phyloP scores from a whole-genome alignment of 1,140 invertebrate genomes.

The Propsilocerus akamusi region DNA sequence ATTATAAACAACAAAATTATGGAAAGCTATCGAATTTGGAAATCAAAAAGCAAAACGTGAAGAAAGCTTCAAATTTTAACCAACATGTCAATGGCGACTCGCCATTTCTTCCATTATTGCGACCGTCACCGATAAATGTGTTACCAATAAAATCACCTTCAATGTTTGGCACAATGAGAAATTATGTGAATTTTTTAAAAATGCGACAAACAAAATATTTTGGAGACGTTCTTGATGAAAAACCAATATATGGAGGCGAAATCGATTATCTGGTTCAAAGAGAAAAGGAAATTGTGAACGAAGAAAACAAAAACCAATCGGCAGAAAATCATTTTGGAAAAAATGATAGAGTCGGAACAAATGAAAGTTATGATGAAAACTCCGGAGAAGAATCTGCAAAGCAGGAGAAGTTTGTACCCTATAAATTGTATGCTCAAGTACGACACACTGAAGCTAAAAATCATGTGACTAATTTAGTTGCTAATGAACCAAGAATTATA shows the following conservation, averaged over 20 bases:
- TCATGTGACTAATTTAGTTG: background rate
- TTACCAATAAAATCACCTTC: background rate
- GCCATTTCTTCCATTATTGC: background rate
- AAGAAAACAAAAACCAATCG: background rate
- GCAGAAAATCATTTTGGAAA: too few species aligned
- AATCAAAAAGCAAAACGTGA: too few species aligned
- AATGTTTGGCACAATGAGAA: background rate
- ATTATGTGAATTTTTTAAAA: background rate
- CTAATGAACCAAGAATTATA: background rate
- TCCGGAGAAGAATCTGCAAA: background rate
- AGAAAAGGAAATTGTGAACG: background rate
- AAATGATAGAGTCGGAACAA: background rate
- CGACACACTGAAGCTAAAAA: background rate
- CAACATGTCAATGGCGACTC: too few species aligned
- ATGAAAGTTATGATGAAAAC: background rate
- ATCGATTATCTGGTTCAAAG: background rate
- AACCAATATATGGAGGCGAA: background rate
- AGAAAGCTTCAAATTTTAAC: too few species aligned
- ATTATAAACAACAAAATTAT: too few species aligned
- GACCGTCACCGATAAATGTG: background rate
- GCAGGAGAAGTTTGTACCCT: background rate
- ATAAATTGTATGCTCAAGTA: background rate
- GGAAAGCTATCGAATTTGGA: too few species aligned
- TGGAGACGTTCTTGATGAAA: background rate
- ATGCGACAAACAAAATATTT: background rate